phyloP scores from a whole-genome alignment of 1,140 invertebrate species.

The Onthophagus taurus region DNA sequence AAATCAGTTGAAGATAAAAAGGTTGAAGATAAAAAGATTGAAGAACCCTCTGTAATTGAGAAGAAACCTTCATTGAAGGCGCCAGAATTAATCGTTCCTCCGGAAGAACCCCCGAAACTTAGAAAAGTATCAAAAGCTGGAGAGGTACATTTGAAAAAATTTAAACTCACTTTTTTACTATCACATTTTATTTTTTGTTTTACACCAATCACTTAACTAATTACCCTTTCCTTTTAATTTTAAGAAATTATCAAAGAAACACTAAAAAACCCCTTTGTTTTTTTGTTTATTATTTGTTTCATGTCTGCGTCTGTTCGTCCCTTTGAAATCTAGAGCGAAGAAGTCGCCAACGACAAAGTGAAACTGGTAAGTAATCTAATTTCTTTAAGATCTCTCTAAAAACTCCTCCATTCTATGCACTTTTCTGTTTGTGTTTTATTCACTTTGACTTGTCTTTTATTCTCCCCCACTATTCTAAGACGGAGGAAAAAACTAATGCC shows the following conservation, averaged over 20 bases:
- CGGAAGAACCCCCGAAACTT: conserved; percentile 19
- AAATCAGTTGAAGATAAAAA: conserved; percentile 12
- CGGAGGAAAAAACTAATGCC: too few species aligned
- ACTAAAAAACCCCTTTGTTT: not conserved
- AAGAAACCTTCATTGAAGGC: conserved; percentile 15
- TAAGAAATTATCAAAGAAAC: not conserved
- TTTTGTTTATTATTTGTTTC: conserved; percentile 13
- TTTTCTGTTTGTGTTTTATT: not conserved
- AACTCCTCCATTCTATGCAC: not conserved
- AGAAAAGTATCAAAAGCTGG: conserved; percentile 10
- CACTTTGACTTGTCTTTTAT: too few species aligned
- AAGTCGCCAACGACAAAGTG: conserved; percentile 20
- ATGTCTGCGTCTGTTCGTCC: conserved; percentile 5
- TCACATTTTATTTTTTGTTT: too few species aligned
- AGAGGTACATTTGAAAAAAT: conserved; percentile 4
- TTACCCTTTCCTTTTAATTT: not conserved
- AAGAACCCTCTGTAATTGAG: not conserved
- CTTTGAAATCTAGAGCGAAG: conserved; percentile 18
- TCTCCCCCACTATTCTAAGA: too few species aligned
- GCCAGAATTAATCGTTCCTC: conserved; percentile 24
- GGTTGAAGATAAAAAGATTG: conserved; percentile 13
- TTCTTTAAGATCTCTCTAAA: not conserved
- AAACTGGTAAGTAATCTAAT: conserved; percentile 25
- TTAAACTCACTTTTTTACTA: too few species aligned
- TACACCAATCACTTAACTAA: too few species aligned